Evolutionary conservation across 2,113 vertebrate genomes (phyloP), one percentile per base, ranked within the genome.

Genomic region (Cyprinodon variegatus): DNA sequence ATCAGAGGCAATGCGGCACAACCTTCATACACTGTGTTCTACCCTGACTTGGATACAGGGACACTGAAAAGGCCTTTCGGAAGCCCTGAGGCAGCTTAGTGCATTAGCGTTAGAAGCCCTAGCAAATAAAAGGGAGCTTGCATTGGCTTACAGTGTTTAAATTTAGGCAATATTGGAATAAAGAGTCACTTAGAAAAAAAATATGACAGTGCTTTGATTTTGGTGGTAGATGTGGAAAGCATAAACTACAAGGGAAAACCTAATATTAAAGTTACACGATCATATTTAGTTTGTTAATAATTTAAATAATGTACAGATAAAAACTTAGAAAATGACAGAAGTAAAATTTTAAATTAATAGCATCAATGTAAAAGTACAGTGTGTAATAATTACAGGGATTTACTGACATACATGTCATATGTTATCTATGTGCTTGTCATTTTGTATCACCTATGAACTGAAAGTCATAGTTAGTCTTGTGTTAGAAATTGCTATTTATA

Each of bases 41-140:
- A 74, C 64, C 67, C 68, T 77, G 71, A 65, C 81, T 79, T 69
- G 72, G 77, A 70, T 12, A 69, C 73, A 79, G 45, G 41, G 78
- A 75, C 74, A 70, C 89, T 88, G 53, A 86, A 88, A 86, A 81
- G 85, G 86, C 86, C 78, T 79, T 73, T 77, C 65, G 70, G 74
- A 73, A 65, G 78, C 81, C 89, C 88, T 12, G 70, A 57, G 83
- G 90, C 89, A 70, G 78, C 78, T 82, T 81, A 85, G 89, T 92
- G 82, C 92, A 93, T 93, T 90, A 93, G 86, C 81, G 83, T 89
- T 86, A 89, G 65, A 86, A 82, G 74, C 70, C 79, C 50, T 60
- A 65, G 73, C 87, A 89, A 90, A 84, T 88, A 82, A 88, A 83
- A 86, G 79, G 81, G 74, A 89, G 76, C 79, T 64, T 10, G 82